Percentiles rank a stretch among this genome's conserved stretches.
phyloP scores from a whole-genome alignment of 2,888 invertebrate genomes.

The Lepidocyrtinus sp. region DNA sequence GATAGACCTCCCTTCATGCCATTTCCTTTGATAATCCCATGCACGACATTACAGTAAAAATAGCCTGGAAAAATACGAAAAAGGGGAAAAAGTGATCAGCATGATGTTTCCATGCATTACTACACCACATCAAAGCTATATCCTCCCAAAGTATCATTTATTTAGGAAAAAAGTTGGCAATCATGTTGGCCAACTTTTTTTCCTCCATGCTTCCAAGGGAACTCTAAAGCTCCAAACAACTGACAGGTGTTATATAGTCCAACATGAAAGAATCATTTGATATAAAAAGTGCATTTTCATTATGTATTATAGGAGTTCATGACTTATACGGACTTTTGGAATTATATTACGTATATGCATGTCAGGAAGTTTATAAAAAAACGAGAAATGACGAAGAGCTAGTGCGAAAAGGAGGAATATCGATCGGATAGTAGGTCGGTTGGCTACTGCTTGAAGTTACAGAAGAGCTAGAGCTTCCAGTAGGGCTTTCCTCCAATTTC shows the following conservation, averaged over 20 bases:
- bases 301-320: background rate
- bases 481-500: background rate
- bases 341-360: background rate
- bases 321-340: background rate
- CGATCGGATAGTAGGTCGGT: conserved; percentile 38
- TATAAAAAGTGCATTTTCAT: background rate
- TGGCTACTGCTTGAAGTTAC: too few species aligned
- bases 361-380: conserved; percentile 9
- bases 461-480: background rate
- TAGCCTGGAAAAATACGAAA: too few species aligned
- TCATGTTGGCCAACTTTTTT: background rate
- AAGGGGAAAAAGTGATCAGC: background rate
- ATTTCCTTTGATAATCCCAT: background rate
- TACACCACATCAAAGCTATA: background rate
- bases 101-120: background rate
- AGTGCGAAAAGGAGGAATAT: conserved; percentile 41
- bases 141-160: background rate
- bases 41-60: background rate
- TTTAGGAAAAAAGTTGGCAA: background rate
- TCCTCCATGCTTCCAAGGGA: background rate
- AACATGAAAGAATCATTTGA: too few species aligned
- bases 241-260: too few species aligned
- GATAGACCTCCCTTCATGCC: background rate
- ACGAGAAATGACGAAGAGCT: conserved; percentile 53
- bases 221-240: too few species aligned